Evolutionary conservation across 2,888 invertebrate genomes (phyloP), one percentile per base, ranked within the genome.

Genomic region (Odontocolon sp.): DNA sequence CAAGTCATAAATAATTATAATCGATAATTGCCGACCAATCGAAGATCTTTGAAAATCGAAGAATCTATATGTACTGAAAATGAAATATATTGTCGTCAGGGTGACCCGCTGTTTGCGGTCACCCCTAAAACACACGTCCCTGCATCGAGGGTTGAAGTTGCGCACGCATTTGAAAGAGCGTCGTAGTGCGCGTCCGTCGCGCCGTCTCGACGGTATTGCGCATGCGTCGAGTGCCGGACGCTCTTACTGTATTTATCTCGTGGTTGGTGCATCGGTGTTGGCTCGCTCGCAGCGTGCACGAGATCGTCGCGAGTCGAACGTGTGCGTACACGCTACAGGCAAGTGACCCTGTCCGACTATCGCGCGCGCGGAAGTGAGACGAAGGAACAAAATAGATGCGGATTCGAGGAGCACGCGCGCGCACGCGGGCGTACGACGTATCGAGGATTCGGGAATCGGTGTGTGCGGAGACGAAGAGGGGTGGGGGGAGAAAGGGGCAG

Each of bases 311-410:
- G 11, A 23, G 9, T 18, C 42, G 47, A 4, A 54, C 36, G 56
- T 68, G 77, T 81, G 78, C 68, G 78, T 61, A 71, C n/a, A n/a
- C 67, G 70, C 69, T n/a, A 76, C 63, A 75, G 28, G 74, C 61
- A 73, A 66, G 80, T 81, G 71, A 70, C 59, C 78, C 67, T 63
- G 77, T 61, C 47, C 54, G 50, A 71, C 42, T 63, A 72, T 42
- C 21, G 42, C 59, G 57, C 45, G 57, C 57, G 73, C 50, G 59
- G n/a, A 71, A 72, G 71, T 40, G 64, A 21, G 69, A 61, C 52
- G 56, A 11, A 74, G 52, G 16, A 71, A 59, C 14, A 38, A 66
- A 28, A 26, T 14, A 70, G 54, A 33, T 33, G 33, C 36, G 72
- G 56, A 63, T 56, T 0, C 63, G 26, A 9, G 26, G 36, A n/a